Base-by-base conservation (phyloP, 1,140 invertebrate species). In the Polyergus mexicanus region DNA sequence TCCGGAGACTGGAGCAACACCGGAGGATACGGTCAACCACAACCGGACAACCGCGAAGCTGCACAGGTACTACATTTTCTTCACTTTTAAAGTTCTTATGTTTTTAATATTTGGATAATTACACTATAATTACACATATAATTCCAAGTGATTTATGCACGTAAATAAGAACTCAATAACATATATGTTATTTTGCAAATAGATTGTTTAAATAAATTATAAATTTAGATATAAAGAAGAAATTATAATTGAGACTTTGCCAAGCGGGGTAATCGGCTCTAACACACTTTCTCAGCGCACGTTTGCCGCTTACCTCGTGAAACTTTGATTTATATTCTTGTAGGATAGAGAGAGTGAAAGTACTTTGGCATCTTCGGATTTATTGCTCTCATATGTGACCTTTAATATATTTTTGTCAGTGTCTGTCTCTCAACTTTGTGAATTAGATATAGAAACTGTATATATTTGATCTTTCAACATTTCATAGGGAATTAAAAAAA, bases 31-130 rank as follows among this genome's bases (percentile, higher is more conserved):
- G 97, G 97, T 51, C 97, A 98, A 91, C 95, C 97, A 7, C 98
- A 98, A 93, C 98, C 98, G 38, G 98, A 98, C 92, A 98, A 98
- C 94, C 96, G 98, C 84, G 98, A 98, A 96, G 98, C 98, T 69
- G 97, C 97, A 89, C 97, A 98, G 96, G 97, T 98, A 96, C 3
- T 68, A 44, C 62, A 72, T 8, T 81, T 76, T 63, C 6, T 44
- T 51, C 41, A 69, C 13, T 22, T 19, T 0, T 25, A 51, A 32
- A 69, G 8, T 51, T 1, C 22, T 41, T 32, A 7, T 8, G 1
- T 74, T 51, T 1, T 13, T 25, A 56, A 13, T 71, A 51, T 7
- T n/a, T 22, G 2, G 2, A 56, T 16, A 19, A 2, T 51, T 35
- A 19, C 13, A 47, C 1, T 7, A 47, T n/a, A n/a, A n/a, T n/a